Percentiles rank a stretch among this genome's conserved stretches.
Evolutionary conservation across 1,140 invertebrate genomes (phyloP).

Genomic region (Magallana ariakensis): DNA sequence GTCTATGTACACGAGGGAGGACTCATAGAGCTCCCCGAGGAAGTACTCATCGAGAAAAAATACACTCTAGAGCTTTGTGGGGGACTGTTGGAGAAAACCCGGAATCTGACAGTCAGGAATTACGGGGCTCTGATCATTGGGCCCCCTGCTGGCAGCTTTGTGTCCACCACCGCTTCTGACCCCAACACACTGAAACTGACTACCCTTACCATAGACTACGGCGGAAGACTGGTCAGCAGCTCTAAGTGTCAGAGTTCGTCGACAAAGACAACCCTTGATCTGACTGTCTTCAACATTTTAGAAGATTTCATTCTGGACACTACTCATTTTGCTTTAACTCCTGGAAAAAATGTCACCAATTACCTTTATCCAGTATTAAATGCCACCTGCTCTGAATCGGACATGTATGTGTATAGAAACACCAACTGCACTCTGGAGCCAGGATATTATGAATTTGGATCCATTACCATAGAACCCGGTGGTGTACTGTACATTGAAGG

Average conservation of each 20-base stretch:
- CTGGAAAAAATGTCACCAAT: slow-evolving; percentile 18
- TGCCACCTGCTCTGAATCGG: slow-evolving; percentile 41
- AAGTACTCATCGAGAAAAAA: slow-evolving; percentile 61
- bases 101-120: slow-evolving; percentile 57
- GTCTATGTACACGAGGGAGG: slow-evolving; percentile 61
- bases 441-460: slow-evolving; percentile 60
- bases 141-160: slow-evolving; percentile 55
- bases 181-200: slow-evolving; percentile 50
- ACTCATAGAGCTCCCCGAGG: slow-evolving; percentile 64
- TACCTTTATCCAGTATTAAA: slow-evolving; percentile 40
- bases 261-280: slow-evolving; percentile 50
- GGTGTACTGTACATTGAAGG: slow-evolving; percentile 63
- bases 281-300: slow-evolving; percentile 54
- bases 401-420: neutral
- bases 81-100: slow-evolving; percentile 56
- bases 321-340: slow-evolving; percentile 1
- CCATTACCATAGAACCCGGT: slow-evolving; percentile 64
- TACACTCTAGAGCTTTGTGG: slow-evolving; percentile 66
- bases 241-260: slow-evolving; percentile 53
- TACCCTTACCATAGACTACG: slow-evolving; percentile 61
- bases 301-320: neutral
- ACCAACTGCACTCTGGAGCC: slow-evolving; percentile 62
- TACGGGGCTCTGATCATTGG: slow-evolving; percentile 58
- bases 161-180: slow-evolving; percentile 1
- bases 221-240: slow-evolving; percentile 58